Evolutionary conservation across 2,888 invertebrate species (phyloP), one percentile per base, ranked within the genome.

Genomic region (Xestia xanthographa): DNA sequence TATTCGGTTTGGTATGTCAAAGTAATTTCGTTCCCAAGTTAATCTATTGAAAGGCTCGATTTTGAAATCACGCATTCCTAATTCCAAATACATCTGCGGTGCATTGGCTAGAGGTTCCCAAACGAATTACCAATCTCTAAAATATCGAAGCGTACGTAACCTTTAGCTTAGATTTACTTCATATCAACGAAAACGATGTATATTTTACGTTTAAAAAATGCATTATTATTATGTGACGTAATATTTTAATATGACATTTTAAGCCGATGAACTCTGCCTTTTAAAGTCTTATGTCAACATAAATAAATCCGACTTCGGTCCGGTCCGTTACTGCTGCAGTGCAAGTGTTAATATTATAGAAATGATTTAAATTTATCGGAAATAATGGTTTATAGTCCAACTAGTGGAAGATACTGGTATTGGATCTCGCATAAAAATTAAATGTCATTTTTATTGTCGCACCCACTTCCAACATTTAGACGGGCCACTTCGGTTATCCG

Each of bases 31-130:
- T 74, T 83, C 81, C 72, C 73, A 84, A 84, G 83, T 77, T 83
- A 82, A 76, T 82, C 84, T 76, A 77, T 84, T 78, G 81, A 79
- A 86, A 86, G 77, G 73, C 70, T 76, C 77, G 73, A 75, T 86
- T 83, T 74, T 74, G 84, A 84, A 84, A 83, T 77, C 80, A 79
- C 78, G 80, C 85, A 84, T 86, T 86, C 80, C 76, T 71, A 86
- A 83, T 82, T 82, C 86, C 85, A 86, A 85, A 86, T 86, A 80
- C 80, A 85, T 80, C 80, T 82, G 26, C 50, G 67, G 69, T 80
- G 63, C 66, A 72, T 73, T 68, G 67, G 60, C 66, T 78, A 48
- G 69, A 80, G 71, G 85, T 85, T 80, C 71, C 73, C 76, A 80
- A 86, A 80, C 72, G 75, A 66, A 82, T 80, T 79, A 77, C 83